A percentile compares a stretch with the other conserved stretches of the same genome.
These are phyloP conservation scores for Pseudonaja textilis DNA, from an alignment of 2,113 vertebrate species.

Conservation along the genomic window DNA sequence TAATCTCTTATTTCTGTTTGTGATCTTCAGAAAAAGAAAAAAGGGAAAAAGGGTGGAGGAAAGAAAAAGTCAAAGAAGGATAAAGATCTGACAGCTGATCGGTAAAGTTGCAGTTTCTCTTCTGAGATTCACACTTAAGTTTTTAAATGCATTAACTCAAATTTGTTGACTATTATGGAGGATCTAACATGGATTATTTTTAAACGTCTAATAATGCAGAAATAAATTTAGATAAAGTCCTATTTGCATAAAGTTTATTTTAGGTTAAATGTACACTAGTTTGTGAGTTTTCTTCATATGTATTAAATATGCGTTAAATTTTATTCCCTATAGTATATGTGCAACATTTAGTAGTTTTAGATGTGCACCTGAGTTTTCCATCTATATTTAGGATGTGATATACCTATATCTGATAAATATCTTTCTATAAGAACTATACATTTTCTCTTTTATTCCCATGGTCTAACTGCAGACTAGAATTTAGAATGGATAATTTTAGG, in stretches of 20 bases:
- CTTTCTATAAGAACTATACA: background rate
- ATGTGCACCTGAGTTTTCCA: slow-evolving; percentile 14
- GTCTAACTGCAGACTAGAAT: background rate
- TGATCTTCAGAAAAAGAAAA: slow-evolving; percentile 65
- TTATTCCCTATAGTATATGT: slow-evolving; percentile 27
- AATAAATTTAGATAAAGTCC: background rate
- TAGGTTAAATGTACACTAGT: background rate
- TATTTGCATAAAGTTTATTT: background rate
- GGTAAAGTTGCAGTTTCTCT: slow-evolving; percentile 59
- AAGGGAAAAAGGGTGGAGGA: slow-evolving; percentile 47
- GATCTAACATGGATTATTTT: background rate
- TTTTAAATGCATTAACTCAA: background rate
- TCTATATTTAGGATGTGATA: slow-evolving; percentile 1
- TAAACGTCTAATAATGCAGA: slow-evolving; percentile 9
- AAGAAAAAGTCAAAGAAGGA: slow-evolving; percentile 69
- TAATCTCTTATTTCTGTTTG: slow-evolving; percentile 20
- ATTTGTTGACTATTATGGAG: background rate
- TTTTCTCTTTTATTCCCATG: background rate
- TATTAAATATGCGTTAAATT: background rate
- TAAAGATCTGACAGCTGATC: slow-evolving; percentile 76
- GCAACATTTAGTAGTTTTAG: slow-evolving; percentile 7
- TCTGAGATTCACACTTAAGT: background rate
- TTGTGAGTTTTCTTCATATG: background rate
- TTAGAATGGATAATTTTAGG: background rate
- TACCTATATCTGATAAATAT: background rate